phyloP scores from a whole-genome alignment of 64 coral and sea anemone genomes.

The Pocillopora verrucosa region DNA sequence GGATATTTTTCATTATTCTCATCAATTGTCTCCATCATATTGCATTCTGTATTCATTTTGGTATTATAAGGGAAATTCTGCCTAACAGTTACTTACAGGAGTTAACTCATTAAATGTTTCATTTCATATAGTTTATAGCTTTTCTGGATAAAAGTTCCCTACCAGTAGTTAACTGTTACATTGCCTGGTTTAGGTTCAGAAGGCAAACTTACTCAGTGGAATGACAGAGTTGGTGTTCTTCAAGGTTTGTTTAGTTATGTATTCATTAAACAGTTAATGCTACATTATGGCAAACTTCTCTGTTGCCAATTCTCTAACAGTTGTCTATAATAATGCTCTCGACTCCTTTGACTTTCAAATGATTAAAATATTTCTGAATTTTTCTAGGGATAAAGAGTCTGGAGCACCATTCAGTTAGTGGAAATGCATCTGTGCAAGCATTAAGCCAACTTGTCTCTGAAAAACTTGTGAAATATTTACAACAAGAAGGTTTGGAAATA shows the following conservation, averaged over 20 bases:
- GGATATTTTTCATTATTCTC: neutral
- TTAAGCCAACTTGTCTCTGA: slow-evolving; percentile 69
- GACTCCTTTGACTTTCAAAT: too few species aligned
- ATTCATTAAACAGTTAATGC: too few species aligned
- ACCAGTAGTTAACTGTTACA: neutral
- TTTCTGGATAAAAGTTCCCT: neutral
- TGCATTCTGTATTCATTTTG: too few species aligned
- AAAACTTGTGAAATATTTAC: slow-evolving; percentile 83
- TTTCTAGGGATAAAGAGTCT: slow-evolving; percentile 71
- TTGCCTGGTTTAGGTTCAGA: slow-evolving; percentile 74
- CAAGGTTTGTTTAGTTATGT: slow-evolving; percentile 39
- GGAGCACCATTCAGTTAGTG: slow-evolving; percentile 82
- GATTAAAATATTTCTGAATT: too few species aligned
- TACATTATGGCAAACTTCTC: too few species aligned
- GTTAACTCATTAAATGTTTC: neutral
- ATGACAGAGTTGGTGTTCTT: slow-evolving; percentile 82
- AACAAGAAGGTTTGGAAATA: slow-evolving; percentile 84
- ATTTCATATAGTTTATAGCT: neutral
- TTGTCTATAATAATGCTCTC: too few species aligned
- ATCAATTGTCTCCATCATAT: too few species aligned
- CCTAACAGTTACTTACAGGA: too few species aligned
- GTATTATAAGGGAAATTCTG: too few species aligned
- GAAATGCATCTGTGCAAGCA: slow-evolving; percentile 63
- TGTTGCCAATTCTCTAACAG: too few species aligned
- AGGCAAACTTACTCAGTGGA: slow-evolving; percentile 93